phyloP scores from a whole-genome alignment of 2,113 vertebrate species.

The Oryzias celebensis region DNA sequence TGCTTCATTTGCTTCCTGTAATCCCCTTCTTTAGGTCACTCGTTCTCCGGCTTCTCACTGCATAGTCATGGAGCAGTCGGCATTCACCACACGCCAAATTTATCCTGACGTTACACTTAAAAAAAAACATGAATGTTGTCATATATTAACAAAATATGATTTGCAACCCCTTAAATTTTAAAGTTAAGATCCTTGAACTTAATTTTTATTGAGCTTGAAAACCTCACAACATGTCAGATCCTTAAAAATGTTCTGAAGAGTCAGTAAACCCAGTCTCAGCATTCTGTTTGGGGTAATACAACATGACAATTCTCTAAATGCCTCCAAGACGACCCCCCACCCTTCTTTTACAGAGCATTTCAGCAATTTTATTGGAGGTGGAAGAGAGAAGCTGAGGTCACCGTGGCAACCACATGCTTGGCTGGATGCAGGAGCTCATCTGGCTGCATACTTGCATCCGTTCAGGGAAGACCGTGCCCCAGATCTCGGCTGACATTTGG shows the following conservation, averaged over 20 bases:
- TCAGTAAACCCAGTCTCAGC: not conserved
- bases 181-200: no score
- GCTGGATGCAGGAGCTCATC: slow-evolving; percentile 62
- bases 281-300: slow-evolving; percentile 43
- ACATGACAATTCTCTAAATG: slow-evolving; percentile 60
- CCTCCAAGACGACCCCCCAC: slow-evolving; percentile 43
- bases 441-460: slow-evolving; percentile 45
- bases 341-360: slow-evolving; percentile 23
- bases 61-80: no score
- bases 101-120: no score
- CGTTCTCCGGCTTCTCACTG: not conserved
- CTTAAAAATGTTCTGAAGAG: slow-evolving; percentile 19
- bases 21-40: slow-evolving; percentile 11
- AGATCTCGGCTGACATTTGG: slow-evolving; percentile 67
- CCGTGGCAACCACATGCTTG: slow-evolving; percentile 64
- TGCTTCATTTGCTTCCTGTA: not conserved
- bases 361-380: slow-evolving; percentile 44
- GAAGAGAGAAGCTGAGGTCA: slow-evolving; percentile 50
- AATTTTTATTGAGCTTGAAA: no score
- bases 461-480: slow-evolving; percentile 47
- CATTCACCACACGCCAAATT: no score
- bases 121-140: no score
- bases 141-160: no score
- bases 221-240: slow-evolving; percentile 16
- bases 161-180: no score